phyloP scores from a whole-genome alignment of 1,140 invertebrate species.

The Neuroterus valhalla region DNA sequence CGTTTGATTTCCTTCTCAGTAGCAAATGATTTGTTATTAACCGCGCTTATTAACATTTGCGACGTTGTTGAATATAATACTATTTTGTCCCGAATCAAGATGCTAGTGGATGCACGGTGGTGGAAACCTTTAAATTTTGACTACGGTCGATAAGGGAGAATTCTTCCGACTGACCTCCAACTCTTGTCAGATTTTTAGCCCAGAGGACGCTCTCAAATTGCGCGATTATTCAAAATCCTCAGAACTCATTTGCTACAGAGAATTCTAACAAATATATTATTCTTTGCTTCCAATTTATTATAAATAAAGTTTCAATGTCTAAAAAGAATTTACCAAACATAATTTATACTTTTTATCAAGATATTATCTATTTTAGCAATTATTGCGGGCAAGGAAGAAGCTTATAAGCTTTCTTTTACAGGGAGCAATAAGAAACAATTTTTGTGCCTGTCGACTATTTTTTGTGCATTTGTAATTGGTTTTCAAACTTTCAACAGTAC shows the following conservation, averaged over 20 bases:
- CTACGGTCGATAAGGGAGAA: background rate
- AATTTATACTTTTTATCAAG: no score
- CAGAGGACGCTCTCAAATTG: background rate
- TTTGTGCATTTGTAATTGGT: no score
- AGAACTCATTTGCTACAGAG: background rate
- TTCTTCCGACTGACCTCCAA: background rate
- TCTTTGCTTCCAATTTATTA: no score
- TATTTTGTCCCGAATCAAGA: background rate
- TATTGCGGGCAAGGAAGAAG: no score
- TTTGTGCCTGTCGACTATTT: no score
- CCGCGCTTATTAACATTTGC: slow-evolving; percentile 5
- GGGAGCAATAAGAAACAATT: no score
- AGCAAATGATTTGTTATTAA: background rate
- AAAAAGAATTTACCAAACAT: background rate
- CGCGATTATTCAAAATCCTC: background rate
- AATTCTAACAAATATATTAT: no score
- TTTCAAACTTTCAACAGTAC: no score
- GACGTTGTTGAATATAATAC: background rate
- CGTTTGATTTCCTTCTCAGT: background rate
- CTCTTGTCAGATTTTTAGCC: background rate
- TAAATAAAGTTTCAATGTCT: background rate
- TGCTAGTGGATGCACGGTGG: background rate
- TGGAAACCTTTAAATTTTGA: background rate
- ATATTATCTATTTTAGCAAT: no score
- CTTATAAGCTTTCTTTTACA: no score